Evolutionary conservation across 2,888 invertebrate species (phyloP).

Genomic region (Polymixis flavicincta): DNA sequence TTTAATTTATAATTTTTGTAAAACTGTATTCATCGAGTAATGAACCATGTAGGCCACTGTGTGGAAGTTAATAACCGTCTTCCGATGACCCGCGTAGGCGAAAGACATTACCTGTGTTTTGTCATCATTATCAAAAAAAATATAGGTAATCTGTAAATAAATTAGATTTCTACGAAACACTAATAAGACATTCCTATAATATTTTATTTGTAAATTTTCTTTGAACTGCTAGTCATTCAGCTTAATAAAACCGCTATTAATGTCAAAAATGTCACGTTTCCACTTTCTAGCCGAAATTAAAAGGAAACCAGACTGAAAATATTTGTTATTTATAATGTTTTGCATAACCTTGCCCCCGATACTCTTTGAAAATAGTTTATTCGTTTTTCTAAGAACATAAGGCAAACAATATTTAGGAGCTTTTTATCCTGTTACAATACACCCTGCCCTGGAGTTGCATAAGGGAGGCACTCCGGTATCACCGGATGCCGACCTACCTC

Average conservation of each 20-base stretch:
- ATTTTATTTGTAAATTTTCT: slow-evolving; percentile 21
- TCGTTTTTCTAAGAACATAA: slow-evolving; percentile 29
- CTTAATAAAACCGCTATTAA: slow-evolving; percentile 34
- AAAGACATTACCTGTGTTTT: slow-evolving; percentile 19
- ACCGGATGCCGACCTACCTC: too few species aligned
- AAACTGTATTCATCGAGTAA: background rate
- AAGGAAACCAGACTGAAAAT: slow-evolving; percentile 14
- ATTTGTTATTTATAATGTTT: slow-evolving; percentile 1
- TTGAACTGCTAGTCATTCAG: slow-evolving; percentile 24
- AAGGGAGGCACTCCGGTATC: too few species aligned
- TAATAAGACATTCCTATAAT: background rate
- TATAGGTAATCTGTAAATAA: slow-evolving; percentile 5
- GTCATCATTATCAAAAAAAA: slow-evolving; percentile 1
- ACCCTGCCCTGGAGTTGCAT: too few species aligned
- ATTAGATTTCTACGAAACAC: slow-evolving; percentile 22
- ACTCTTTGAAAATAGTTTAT: slow-evolving; percentile 13
- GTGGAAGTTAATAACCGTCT: background rate
- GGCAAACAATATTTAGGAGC: background rate
- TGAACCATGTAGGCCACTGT: slow-evolving; percentile 29
- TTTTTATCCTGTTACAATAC: background rate
- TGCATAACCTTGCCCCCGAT: slow-evolving; percentile 50
- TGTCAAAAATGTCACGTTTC: slow-evolving; percentile 31
- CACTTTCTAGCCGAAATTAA: slow-evolving; percentile 14
- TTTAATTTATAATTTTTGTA: too few species aligned
- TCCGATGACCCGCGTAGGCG: slow-evolving; percentile 1